Base-by-base conservation (phyloP, 2,797 vertebrate species). In the Pachyuromys duprasi region DNA sequence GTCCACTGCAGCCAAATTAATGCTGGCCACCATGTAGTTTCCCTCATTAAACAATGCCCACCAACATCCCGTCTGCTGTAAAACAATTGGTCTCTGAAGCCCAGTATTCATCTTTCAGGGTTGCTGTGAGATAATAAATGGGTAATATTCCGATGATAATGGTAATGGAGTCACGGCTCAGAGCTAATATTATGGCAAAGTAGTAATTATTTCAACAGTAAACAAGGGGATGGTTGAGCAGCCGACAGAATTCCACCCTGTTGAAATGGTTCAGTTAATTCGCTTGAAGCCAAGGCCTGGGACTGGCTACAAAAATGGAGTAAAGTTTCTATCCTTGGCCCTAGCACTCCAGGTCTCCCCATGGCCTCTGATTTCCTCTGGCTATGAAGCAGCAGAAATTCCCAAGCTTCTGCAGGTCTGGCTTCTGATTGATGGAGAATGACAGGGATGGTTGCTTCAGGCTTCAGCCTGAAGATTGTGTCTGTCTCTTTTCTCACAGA, bases 141-240 rank as follows among this genome's bases (percentile, higher is more conserved):
- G 98, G 98, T 98, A 98, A 98, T 98, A 99, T 98, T 98, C 98
- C 96, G 11, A 98, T 28, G 98, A 98, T 98, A 98, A 98, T 98
- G 98, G 98, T 98, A 98, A 99, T 98, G 97, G 98, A 98, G 98
- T 98, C 98, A 98, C 95, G 98, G 98, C 98, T 99, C 98, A 98
- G 98, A 99, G 98, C 98, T 99, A 99, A 99, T 98, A 98, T 99
- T 98, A 99, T 98, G 98, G 98, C 98, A 98, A 98, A 98, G 98
- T 97, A 98, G 98, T 98, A 98, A 99, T 99, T 99, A 99, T 98
- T 98, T 98, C 98, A 98, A 98, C 98, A 98, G 98, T 98, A 99
- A 99, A 99, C 98, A 99, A 98, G 98, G 98, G 98, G 98, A 98
- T 42, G 98, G 98, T 98, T 98, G 98, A 98, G 98, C 98, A 98